phyloP scores from a whole-genome alignment of 1,140 invertebrate genomes.

The Drosophila pectinifera region DNA sequence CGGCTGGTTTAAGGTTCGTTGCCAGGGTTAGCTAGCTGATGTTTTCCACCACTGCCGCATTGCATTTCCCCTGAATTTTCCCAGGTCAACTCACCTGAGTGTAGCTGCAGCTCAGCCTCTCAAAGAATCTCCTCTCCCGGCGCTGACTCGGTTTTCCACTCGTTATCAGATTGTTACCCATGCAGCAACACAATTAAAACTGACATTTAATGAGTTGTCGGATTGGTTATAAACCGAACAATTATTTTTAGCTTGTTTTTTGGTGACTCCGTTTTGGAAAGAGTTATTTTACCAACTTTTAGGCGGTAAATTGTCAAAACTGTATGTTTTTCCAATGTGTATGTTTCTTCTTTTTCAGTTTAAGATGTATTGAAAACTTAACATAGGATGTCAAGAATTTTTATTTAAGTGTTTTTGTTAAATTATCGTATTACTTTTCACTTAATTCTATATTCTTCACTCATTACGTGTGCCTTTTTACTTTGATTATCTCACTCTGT shows the following conservation, averaged over 20 bases:
- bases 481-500: background rate
- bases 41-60: constrained; percentile 27
- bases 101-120: constrained; percentile 54
- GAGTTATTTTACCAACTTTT: constrained; percentile 5
- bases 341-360: background rate
- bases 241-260: background rate
- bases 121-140: constrained; percentile 44
- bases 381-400: background rate
- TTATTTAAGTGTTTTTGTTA: too few relatives aligned
- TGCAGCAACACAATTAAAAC: constrained; percentile 42
- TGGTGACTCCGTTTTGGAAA: too few relatives aligned
- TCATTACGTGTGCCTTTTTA: background rate
- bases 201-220: constrained; percentile 4
- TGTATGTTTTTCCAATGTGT: background rate
- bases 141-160: constrained; percentile 52
- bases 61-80: constrained; percentile 10
- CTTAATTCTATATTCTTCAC: background rate
- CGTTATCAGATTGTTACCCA: constrained; percentile 58
- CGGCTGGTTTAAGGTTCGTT: constrained; percentile 14
- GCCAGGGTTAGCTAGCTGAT: constrained; percentile 22
- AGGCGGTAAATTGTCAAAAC: background rate
- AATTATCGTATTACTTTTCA: background rate
- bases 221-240: constrained; percentile 1
- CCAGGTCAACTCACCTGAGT: constrained; percentile 52
- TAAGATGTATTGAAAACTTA: background rate